Evolutionary conservation across 1,140 invertebrate genomes (phyloP).

Genomic region (Anadara kagoshimensis): DNA sequence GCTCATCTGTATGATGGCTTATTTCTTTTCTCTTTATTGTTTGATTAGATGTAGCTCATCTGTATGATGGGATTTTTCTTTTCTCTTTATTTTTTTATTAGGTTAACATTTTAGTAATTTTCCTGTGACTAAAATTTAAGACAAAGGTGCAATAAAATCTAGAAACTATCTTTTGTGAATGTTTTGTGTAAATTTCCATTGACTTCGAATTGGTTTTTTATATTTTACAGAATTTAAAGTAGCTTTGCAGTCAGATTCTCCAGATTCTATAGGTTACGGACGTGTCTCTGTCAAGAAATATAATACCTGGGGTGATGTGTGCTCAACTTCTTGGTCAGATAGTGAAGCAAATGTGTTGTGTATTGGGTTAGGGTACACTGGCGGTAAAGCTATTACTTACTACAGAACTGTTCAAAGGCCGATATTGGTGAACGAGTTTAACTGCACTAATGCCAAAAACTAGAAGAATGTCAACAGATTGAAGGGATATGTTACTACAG

Average conservation of each 20-base stretch:
- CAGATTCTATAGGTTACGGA: slow-evolving; percentile 35
- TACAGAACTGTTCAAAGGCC: slow-evolving; percentile 24
- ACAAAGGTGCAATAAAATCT: too few relatives aligned
- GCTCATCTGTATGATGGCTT: too few relatives aligned
- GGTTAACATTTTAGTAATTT: too few relatives aligned
- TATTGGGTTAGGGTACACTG: slow-evolving; percentile 33
- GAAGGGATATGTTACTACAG: slow-evolving; percentile 30
- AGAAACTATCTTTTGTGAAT: too few relatives aligned
- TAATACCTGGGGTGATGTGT: slow-evolving; percentile 47
- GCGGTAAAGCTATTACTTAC: slow-evolving; percentile 35
- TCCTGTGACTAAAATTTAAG: too few relatives aligned
- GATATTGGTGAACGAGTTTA: slow-evolving; percentile 32
- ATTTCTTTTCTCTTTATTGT: too few relatives aligned
- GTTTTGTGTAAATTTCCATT: too few relatives aligned
- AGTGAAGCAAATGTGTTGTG: slow-evolving; percentile 45
- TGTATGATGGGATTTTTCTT: too few relatives aligned
- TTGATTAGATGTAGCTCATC: too few relatives aligned
- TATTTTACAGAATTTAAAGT: background rate
- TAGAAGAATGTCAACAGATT: slow-evolving; percentile 34
- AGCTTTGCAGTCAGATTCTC: background rate
- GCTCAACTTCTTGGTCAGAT: slow-evolving; percentile 46
- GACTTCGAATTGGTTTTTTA: too few relatives aligned
- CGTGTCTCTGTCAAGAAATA: slow-evolving; percentile 29
- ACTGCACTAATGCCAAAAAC: slow-evolving; percentile 41
- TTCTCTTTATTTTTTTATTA: too few relatives aligned